Percentiles rank a stretch among this genome's conserved stretches.
These are phyloP conservation scores for Orchestes rusci DNA, from an alignment of 2,888 invertebrate species.

Conservation along the genomic window DNA sequence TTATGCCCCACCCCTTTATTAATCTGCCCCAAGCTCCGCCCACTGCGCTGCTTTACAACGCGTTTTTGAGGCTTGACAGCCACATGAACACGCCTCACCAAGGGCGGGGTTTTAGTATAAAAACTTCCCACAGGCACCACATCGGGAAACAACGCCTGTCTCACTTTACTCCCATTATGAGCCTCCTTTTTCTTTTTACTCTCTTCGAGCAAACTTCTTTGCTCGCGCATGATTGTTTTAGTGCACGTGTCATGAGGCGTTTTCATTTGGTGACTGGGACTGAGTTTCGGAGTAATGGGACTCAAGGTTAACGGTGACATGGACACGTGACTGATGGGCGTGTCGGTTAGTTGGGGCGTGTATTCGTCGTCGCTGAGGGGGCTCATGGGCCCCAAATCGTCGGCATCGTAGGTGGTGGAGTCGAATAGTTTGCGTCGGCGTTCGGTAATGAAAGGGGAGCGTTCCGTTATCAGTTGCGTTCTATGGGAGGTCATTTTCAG, in stretches of 20 bases:
- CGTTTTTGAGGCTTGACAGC: conserved; percentile 12
- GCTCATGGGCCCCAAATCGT: conserved; percentile 52
- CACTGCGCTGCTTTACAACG: not conserved
- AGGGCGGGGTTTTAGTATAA: conserved; percentile 45
- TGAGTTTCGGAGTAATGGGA: conserved; percentile 29
- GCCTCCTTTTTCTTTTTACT: conserved; percentile 27
- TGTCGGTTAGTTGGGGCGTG: conserved; percentile 7
- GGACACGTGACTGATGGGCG: conserved; percentile 19
- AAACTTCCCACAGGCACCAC: conserved; percentile 48
- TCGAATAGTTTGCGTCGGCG: conserved; percentile 59
- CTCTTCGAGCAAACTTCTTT: conserved; percentile 36
- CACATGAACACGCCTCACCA: conserved; percentile 7
- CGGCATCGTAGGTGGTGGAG: conserved; percentile 26
- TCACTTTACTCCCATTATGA: conserved; percentile 37
- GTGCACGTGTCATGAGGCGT: conserved; percentile 40
- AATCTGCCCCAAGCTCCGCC: conserved; percentile 47
- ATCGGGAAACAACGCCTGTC: conserved; percentile 40
- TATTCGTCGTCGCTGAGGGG: conserved; percentile 31
- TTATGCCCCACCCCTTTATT: conserved; percentile 59
- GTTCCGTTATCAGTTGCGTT: conserved; percentile 23
- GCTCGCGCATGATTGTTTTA: conserved; percentile 22
- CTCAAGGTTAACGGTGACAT: conserved; percentile 32
- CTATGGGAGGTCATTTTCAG: not conserved
- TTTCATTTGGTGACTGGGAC: conserved; percentile 36
- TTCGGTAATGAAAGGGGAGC: conserved; percentile 55